Base-by-base conservation (phyloP, 2,888 invertebrate genomes). In the Volucella inanis region DNA sequence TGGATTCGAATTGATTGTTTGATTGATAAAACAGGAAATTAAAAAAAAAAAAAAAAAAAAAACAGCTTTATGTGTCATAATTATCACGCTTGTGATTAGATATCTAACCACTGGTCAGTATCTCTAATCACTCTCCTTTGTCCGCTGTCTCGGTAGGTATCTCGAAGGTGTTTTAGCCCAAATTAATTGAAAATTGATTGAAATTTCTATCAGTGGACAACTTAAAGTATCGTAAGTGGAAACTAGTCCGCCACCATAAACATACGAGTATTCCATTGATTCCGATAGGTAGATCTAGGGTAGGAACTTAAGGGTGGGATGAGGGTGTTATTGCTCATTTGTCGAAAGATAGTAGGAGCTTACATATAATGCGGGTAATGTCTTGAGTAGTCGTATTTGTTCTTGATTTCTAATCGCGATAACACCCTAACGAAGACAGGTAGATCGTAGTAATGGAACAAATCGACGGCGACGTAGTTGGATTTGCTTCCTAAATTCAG, bases 231-330 rank as follows among this genome's bases (percentile, higher is more conserved):
- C 85, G 88, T 91, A 91, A 91, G 91, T 91, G 90, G 89, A 90
- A 90, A 89, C 89, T 90, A 91, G 91, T 91, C 90, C 90, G 90
- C 91, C 91, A 91, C 89, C 90, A 91, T 91, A 91, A 90, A 84
- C 70, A 49, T 45, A 68, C 57, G 68, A 45, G 15, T 39, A 43
- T 49, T 38, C 47, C 55, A 80, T 45, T 59, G 82, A 79, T 31
- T 6, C 6, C 6, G 0, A 31, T 31, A 6, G 6, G 31, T 6
- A 6, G 4, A 31, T 31, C 31, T 31, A 6, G 0, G 6, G 11
- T 1, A 8, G 31, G 11, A n/a, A 15, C 31, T 31, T 6, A 6
- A 31, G 10, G 14, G 8, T n/a, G 62, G 39, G 55, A 67, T 43
- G 57, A 62, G 43, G 43, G 41, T 61, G 62, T 11, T 18, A 14